A percentile compares a stretch with the other conserved stretches of the same genome.
Evolutionary conservation across 2,797 vertebrate species (phyloP).

Genomic region (Peromyscus attwateri): DNA sequence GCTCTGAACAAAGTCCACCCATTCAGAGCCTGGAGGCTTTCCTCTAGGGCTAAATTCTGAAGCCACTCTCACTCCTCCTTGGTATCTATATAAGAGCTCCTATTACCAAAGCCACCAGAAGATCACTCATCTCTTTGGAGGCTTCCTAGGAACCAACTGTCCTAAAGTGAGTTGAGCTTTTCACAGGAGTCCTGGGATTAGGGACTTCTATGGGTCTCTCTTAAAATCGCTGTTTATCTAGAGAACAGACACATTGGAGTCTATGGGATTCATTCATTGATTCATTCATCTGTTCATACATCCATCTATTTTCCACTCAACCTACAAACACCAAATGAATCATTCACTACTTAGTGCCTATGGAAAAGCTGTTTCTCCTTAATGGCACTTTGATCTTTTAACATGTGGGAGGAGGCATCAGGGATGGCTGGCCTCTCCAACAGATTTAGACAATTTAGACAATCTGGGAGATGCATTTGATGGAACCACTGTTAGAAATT

Average conservation of each 20-base stretch:
- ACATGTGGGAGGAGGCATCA: not conserved
- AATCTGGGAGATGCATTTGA: not conserved
- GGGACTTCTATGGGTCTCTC: not conserved
- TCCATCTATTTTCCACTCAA: not conserved
- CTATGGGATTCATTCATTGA: not conserved
- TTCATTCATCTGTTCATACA: not conserved
- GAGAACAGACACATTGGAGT: not conserved
- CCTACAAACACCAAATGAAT: not conserved
- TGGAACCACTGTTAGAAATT: not conserved
- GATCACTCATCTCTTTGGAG: not conserved
- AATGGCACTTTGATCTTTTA: not conserved
- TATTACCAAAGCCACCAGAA: not conserved
- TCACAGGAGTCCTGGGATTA: not conserved
- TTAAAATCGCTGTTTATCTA: not conserved
- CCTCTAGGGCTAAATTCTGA: not conserved
- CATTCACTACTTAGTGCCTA: not conserved
- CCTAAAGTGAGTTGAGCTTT: not conserved
- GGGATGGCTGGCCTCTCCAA: not conserved
- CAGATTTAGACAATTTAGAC: not conserved
- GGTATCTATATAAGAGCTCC: not conserved
- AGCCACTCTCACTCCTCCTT: not conserved
- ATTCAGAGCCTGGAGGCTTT: constrained; percentile 18
- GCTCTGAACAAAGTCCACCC: constrained; percentile 42
- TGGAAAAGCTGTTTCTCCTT: not conserved
- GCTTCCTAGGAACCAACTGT: not conserved